A percentile compares a stretch with the other conserved stretches of the same genome.
Evolutionary conservation across 2,797 vertebrate species (phyloP).

Genomic region (Cryptoprocta ferox): DNA sequence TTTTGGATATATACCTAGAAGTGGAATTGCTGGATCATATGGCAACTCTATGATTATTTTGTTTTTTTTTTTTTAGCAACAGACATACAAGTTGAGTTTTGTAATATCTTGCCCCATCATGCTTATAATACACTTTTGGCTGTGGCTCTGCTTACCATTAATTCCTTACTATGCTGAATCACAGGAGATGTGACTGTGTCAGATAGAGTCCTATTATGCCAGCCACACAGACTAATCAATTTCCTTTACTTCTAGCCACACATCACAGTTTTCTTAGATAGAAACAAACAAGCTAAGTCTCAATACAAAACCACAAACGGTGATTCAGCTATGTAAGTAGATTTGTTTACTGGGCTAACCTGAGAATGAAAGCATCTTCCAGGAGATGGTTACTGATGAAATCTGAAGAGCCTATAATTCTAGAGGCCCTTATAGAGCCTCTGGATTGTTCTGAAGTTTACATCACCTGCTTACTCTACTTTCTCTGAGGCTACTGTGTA

Average conservation of each 20-base stretch:
- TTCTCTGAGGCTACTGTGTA: accelerated
- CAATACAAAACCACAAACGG: neutral
- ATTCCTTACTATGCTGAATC: neutral
- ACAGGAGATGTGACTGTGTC: neutral
- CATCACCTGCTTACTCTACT: neutral
- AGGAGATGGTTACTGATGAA: neutral
- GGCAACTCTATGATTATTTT: neutral
- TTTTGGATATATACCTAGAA: neutral
- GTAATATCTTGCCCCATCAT: neutral
- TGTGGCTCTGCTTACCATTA: neutral
- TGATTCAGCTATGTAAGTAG: neutral
- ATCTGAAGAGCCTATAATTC: neutral
- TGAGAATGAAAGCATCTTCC: neutral
- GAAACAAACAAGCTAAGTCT: neutral
- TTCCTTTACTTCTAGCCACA: neutral
- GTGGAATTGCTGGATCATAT: neutral
- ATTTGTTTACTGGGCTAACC: neutral
- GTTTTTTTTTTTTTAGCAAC: neutral
- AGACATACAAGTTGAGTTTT: neutral
- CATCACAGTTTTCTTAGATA: neutral
- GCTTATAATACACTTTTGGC: neutral
- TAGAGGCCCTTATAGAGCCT: neutral
- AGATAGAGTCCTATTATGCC: neutral
- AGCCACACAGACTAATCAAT: neutral
- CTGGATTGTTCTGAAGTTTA: neutral